phyloP scores from a whole-genome alignment of 2,797 vertebrate genomes.

The Sebastes nivosus region DNA sequence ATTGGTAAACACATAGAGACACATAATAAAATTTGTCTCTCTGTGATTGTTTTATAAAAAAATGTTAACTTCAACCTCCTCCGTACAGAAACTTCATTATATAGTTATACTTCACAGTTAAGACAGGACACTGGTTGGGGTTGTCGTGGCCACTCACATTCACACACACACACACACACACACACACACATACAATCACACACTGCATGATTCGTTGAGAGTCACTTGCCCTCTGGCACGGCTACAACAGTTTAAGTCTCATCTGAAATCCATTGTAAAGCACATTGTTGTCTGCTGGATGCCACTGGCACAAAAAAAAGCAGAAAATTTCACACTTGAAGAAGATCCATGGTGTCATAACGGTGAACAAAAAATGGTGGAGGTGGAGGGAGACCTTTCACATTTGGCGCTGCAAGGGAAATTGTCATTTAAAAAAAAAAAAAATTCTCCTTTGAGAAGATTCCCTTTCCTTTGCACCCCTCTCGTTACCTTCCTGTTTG shows the following conservation, averaged over 20 bases:
- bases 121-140: constrained; percentile 71
- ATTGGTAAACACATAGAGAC: constrained; percentile 61
- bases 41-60: constrained; percentile 44
- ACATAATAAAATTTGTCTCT: constrained; percentile 50
- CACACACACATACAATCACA: constrained; percentile 16
- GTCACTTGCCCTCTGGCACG: constrained; percentile 56
- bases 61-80: constrained; percentile 40
- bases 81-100: constrained; percentile 46
- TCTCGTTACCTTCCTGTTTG: constrained; percentile 24
- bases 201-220: constrained; percentile 56
- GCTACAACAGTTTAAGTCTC: constrained; percentile 58
- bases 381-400: constrained; percentile 60
- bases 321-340: constrained; percentile 61
- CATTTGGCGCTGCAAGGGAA: constrained; percentile 60
- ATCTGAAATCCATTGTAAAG: constrained; percentile 64
- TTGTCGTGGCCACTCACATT: constrained; percentile 58
- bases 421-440: constrained; percentile 19
- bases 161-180: constrained; percentile 37
- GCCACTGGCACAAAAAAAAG: constrained; percentile 52
- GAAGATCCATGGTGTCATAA: constrained; percentile 54
- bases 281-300: constrained; percentile 68
- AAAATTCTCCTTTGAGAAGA: constrained; percentile 41
- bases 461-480: constrained; percentile 49
- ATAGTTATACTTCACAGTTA: constrained; percentile 72
- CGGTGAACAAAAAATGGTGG: constrained; percentile 47